Evolutionary conservation across 1,140 invertebrate genomes (phyloP).

Genomic region (Zaprionus davidi): DNA sequence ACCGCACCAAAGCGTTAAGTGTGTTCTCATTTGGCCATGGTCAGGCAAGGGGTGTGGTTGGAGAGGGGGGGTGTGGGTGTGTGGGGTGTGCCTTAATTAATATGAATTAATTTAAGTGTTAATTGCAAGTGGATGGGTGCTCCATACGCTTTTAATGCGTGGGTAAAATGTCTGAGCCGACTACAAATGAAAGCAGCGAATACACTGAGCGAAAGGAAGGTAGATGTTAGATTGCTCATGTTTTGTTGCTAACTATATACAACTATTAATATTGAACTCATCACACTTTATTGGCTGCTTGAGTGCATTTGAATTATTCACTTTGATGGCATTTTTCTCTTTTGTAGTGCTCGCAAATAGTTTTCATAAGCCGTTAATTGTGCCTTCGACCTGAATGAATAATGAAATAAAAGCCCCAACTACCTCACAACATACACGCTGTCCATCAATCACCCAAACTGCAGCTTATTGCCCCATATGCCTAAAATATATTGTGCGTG

Average conservation of each 20-base stretch:
- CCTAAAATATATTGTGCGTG: constrained; percentile 42
- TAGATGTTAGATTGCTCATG: background rate
- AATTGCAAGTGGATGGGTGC: constrained; percentile 77
- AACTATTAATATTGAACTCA: too few relatives aligned
- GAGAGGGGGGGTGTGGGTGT: background rate
- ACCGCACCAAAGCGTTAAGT: constrained; percentile 62
- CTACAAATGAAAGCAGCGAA: constrained; percentile 51
- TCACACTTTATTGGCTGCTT: background rate
- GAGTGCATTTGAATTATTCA: background rate
- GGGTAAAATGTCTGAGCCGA: constrained; percentile 29
- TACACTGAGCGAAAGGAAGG: constrained; percentile 51
- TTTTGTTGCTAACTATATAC: too few relatives aligned
- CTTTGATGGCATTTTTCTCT: background rate
- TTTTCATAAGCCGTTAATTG: constrained; percentile 1
- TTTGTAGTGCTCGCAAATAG: background rate
- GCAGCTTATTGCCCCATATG: constrained; percentile 29
- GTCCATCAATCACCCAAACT: constrained; percentile 54
- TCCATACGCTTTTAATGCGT: constrained; percentile 52
- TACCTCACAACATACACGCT: background rate
- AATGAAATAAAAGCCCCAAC: background rate
- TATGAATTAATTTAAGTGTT: constrained; percentile 82
- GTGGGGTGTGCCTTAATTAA: constrained; percentile 67
- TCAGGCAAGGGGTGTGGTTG: constrained; percentile 23
- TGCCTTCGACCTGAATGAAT: background rate
- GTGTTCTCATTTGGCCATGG: constrained; percentile 70